Evolutionary conservation across 2,888 invertebrate genomes (phyloP).

Genomic region (Agrenia bidenticulata): DNA sequence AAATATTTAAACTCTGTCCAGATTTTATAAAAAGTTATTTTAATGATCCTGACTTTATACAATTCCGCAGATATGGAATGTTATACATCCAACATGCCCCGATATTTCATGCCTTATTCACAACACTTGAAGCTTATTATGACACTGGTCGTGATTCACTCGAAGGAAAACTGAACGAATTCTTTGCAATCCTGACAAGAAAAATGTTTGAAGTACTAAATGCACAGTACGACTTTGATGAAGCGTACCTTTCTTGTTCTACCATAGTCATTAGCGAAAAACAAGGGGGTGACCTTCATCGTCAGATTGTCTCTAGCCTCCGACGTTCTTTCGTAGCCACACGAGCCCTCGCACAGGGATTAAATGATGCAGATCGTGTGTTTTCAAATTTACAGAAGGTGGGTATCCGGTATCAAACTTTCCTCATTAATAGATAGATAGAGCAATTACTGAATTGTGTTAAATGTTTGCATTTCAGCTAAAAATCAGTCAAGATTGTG

Average conservation of each 20-base stretch:
- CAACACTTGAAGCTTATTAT: slow-evolving; percentile 86
- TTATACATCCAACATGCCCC: slow-evolving; percentile 91
- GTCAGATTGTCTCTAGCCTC: slow-evolving; percentile 53
- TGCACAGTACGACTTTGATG: slow-evolving; percentile 85
- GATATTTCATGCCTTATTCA: slow-evolving; percentile 88
- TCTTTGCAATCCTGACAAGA: slow-evolving; percentile 89
- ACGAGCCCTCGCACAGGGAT: slow-evolving; percentile 86
- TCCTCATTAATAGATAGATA: slow-evolving; percentile 1
- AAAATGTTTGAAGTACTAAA: slow-evolving; percentile 95
- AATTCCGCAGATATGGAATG: slow-evolving; percentile 71
- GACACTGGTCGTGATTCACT: slow-evolving; percentile 79
- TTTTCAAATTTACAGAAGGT: slow-evolving; percentile 52
- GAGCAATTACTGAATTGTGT: neutral
- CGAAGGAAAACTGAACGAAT: slow-evolving; percentile 82
- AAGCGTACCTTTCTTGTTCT: slow-evolving; percentile 55
- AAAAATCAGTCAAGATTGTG: slow-evolving; percentile 45
- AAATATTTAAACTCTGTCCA: neutral
- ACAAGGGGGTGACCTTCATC: slow-evolving; percentile 51
- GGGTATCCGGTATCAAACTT: slow-evolving; percentile 1
- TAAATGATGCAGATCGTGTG: slow-evolving; percentile 57
- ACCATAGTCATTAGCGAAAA: slow-evolving; percentile 52
- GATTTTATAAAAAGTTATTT: neutral
- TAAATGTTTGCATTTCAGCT: slow-evolving; percentile 38
- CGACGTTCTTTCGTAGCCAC: slow-evolving; percentile 88
- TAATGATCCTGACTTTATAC: neutral